Base-by-base conservation (phyloP, 2,113 vertebrate genomes). In the Stigmatopora nigra region DNA sequence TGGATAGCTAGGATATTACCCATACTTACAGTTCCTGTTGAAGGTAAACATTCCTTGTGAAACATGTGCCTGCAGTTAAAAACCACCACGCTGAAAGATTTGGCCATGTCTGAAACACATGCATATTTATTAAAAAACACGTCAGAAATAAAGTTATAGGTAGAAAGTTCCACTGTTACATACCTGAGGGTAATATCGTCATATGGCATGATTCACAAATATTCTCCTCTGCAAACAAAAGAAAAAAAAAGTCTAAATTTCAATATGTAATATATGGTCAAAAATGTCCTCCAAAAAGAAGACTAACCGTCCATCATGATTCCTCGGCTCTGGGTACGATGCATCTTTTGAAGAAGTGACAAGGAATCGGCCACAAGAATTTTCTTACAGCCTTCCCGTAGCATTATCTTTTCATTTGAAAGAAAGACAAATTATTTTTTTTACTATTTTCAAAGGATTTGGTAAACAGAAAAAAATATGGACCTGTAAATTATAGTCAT, bases 21-120 rank as follows among this genome's bases (percentile, higher is more conserved):
- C 22, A 31, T 61, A 78, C 94, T 92, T 89, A 98, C 97, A 56
- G 89, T 84, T 88, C 90, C 93, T 36, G 92, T 78, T 17, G 93
- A 90, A 0, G 94, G 94, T 62, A 98, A 91, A 81, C 97, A 99
- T 70, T 98, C 97, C 74, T 94, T 98, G 80, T 99, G 97, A 83
- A 99, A 98, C 96, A 98, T 96, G 55, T 99, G 97, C 70, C 96
- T 93, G 88, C 97, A 99, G 84, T 98, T 93, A 82, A 99, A 99
- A 72, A 96, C 92, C 16, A 97, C 91, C 78, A 94, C 85, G 0
- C 83, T 92, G 88, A 94, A 97, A 52, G 91, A 77, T 76, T 94
- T 94, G 11, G 93, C 92, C 63, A 92, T 93, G 68, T 98, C 96
- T 99, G 81, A 70, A 68, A 82, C 69, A 87, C 56, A 75, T 3